These are phyloP conservation scores for Chaetogeoica ovagalla DNA, from an alignment of 2,888 invertebrate genomes.

Conservation along the genomic window DNA sequence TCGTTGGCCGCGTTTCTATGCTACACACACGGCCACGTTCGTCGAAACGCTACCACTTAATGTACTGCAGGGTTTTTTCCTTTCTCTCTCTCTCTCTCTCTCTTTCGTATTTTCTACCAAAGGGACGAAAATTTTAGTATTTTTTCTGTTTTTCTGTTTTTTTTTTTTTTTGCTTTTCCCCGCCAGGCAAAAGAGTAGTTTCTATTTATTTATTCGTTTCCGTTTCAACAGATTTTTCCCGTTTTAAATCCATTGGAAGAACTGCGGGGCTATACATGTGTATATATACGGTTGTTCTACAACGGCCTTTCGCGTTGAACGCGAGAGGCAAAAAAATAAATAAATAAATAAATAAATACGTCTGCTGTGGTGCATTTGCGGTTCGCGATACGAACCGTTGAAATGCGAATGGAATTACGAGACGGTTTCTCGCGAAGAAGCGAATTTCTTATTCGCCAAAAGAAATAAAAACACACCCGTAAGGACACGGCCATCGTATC, in stretches of 20 bases:
- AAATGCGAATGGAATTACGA: slow-evolving; percentile 3
- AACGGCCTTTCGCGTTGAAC: slow-evolving; percentile 22
- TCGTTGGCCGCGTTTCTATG: too few relatives aligned
- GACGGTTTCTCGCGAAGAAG: not conserved
- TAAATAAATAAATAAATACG: not conserved
- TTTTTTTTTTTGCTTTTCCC: too few relatives aligned
- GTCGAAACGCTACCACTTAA: too few relatives aligned
- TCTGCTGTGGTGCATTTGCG: not conserved
- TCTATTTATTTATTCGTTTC: not conserved
- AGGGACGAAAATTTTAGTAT: too few relatives aligned
- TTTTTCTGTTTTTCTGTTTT: too few relatives aligned
- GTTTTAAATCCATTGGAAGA: not conserved
- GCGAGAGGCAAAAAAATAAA: not conserved
- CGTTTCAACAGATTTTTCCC: slow-evolving; percentile 20
- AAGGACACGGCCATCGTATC: too few relatives aligned
- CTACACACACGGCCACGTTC: too few relatives aligned
- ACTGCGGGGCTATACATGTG: not conserved
- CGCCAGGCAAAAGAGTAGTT: too few relatives aligned
- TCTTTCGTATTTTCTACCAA: too few relatives aligned
- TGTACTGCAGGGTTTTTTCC: too few relatives aligned
- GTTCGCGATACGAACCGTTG: not conserved
- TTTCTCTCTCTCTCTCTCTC: too few relatives aligned
- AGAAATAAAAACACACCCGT: not conserved
- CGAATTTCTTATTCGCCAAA: not conserved
- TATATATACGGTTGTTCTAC: too few relatives aligned